A percentile compares a stretch with the other conserved stretches of the same genome.
These are phyloP conservation scores for Microplitis deprimator DNA, from an alignment of 2,888 invertebrate genomes.

Conservation along the genomic window DNA sequence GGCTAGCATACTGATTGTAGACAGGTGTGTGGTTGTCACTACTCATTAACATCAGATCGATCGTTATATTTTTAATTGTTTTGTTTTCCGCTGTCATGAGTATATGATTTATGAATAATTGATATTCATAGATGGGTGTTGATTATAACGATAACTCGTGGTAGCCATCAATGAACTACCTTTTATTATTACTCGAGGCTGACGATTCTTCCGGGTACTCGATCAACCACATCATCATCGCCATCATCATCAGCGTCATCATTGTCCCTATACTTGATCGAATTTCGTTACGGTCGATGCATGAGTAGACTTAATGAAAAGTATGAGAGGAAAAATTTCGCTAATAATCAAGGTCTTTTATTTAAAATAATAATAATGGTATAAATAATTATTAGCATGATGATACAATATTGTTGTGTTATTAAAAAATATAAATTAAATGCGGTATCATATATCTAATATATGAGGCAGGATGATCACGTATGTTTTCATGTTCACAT, in stretches of 20 bases:
- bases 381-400: slow-evolving; percentile 51
- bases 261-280: slow-evolving; percentile 32
- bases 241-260: slow-evolving; percentile 72
- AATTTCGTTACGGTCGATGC: slow-evolving; percentile 31
- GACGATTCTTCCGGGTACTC: slow-evolving; percentile 31
- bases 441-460: not conserved
- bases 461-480: not conserved
- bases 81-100: not conserved
- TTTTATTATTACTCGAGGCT: slow-evolving; percentile 21
- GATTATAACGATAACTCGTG: slow-evolving; percentile 63
- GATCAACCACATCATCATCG: slow-evolving; percentile 9
- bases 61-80: not conserved
- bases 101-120: slow-evolving; percentile 72
- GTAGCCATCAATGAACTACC: slow-evolving; percentile 20
- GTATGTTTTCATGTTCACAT: slow-evolving; percentile 69
- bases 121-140: slow-evolving; percentile 70
- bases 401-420: slow-evolving; percentile 70
- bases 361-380: slow-evolving; percentile 70
- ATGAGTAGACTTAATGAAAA: slow-evolving; percentile 25
- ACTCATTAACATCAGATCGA: not conserved
- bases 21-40: slow-evolving; percentile 14
- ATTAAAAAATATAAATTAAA: not conserved
- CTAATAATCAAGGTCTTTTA: slow-evolving; percentile 31
- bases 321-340: not conserved
- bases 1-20: not conserved